Conservation (phyloP, 1,140 invertebrate genomes). For the Lepidotrigona ventralis region DNA sequence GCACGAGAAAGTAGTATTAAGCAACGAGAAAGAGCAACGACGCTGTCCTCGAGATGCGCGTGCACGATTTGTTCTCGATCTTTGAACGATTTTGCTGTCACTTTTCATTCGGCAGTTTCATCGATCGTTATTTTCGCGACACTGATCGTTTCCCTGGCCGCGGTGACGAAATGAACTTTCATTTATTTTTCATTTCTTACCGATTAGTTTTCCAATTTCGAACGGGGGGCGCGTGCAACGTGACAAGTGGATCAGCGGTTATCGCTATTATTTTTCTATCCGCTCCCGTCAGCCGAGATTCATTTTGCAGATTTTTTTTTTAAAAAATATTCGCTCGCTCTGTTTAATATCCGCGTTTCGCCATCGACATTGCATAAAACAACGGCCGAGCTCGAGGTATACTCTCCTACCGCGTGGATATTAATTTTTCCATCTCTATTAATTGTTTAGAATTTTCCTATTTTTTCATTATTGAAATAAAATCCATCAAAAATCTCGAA, state of each 20-base stretch:
- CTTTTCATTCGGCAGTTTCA: too few relatives aligned
- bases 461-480: background rate
- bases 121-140: background rate
- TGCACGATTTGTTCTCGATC: background rate
- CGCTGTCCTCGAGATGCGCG: constrained; percentile 9
- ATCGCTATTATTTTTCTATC: background rate
- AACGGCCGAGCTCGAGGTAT: too few relatives aligned
- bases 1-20: constrained; percentile 32
- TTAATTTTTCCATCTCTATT: background rate
- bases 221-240: background rate
- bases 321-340: too few relatives aligned
- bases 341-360: too few relatives aligned
- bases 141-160: background rate
- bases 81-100: background rate
- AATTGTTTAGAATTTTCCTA: background rate
- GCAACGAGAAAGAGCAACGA: constrained; percentile 25
- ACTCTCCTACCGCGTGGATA: background rate
- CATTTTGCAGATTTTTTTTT: background rate
- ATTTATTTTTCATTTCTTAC: background rate
- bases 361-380: too few relatives aligned
- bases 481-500: background rate
- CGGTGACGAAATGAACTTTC: background rate
- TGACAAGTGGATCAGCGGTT: background rate
- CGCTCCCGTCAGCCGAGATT: background rate
- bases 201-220: background rate